Evolutionary conservation across 2,888 invertebrate species (phyloP), one percentile per base, ranked within the genome.

Genomic region (Coelinius sp.): DNA sequence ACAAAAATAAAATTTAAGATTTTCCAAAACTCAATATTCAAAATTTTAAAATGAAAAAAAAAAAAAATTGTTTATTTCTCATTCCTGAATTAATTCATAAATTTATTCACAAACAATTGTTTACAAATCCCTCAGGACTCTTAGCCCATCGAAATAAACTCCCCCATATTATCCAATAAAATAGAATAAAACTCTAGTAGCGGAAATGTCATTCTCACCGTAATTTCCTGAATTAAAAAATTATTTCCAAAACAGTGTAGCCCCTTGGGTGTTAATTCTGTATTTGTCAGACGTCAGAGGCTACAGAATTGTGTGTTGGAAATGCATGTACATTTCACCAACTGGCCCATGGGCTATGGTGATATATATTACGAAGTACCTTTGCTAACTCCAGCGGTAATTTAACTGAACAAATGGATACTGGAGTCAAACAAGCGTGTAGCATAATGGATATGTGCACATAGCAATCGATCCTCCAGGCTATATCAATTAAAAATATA

Each of bases 301-400:
- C 20, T 8, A 20, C 17, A 20, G 1, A 49, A 49, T 49, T 17
- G 46, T n/a, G 41, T 41, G n/a, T 41, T 49, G 8, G 46, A 17
- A 49, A 20, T 20, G 46, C 10, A 49, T 49, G 46, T 49, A 20
- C 20, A 17, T 17, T 49, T 49, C 59, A 44, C 68, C 49, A 10
- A 74, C 74, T 79, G 75, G 73, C 74, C 44, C 71, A 73, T 73
- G 69, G 70, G 44, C 62, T 69, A 27, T 14, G 27, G 59, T n/a
- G 46, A 59, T 31, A 24, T 14, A 27, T 24, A 24, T 12, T 14
- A 27, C 31, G n/a, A 12, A 10, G 22, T 41, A 17, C 20, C 1
- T 35, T n/a, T 10, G 35, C 41, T 14, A 22, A 24, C n/a, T 41
- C 24, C 22, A n/a, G 24, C 10, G 41, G 63, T 41, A 63, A 63